Evolutionary conservation across 2,888 invertebrate species (phyloP), one percentile per base, ranked within the genome.

Genomic region (Baronia brevicornis): DNA sequence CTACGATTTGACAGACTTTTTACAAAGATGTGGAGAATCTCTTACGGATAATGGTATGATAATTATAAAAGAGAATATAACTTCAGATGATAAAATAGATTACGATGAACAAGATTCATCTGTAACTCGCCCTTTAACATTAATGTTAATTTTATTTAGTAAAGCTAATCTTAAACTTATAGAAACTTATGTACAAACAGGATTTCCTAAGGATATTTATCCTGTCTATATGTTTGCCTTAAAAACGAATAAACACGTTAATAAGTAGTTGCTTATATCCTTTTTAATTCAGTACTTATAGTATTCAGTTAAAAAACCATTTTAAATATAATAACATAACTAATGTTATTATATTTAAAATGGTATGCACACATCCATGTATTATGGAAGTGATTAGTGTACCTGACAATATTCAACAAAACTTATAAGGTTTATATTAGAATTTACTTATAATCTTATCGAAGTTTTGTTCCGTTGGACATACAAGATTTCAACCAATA

Each of bases 91-190:
- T 1, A 84, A 86, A 34, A 64, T 89, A 1, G 90, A 92, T 48
- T 82, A 89, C 19, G 98, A 98, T 62, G 88, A 90, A 1, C 84
- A 87, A 27, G 98, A 99, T 77, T 95, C 96, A 4, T 96, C 97
- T 1, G 91, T 95, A 7, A 97, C 97, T 0, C 82, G 98, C 29
- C 91, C 97, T 0, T 70, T 89, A 4, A 65, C 80, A 3, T 60
- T 86, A 2, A 86, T 93, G 43, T 65, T 88, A 38, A 70, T 80
- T 5, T 73, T 96, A 30, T 91, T 97, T 41, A 67, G 86, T 8
- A 80, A 88, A 59, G 90, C 95, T 5, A 90, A 90, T 20, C 84
- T 96, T 29, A 78, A 86, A 33, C 85, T 94, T 31, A 63, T 93
- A 0, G 86, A 88, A 56, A 87, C 90, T 46, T 80, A 88, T 20